A percentile compares a stretch with the other conserved stretches of the same genome.
phyloP scores from a whole-genome alignment of 2,113 vertebrate genomes.

The Leuciscus idus region DNA sequence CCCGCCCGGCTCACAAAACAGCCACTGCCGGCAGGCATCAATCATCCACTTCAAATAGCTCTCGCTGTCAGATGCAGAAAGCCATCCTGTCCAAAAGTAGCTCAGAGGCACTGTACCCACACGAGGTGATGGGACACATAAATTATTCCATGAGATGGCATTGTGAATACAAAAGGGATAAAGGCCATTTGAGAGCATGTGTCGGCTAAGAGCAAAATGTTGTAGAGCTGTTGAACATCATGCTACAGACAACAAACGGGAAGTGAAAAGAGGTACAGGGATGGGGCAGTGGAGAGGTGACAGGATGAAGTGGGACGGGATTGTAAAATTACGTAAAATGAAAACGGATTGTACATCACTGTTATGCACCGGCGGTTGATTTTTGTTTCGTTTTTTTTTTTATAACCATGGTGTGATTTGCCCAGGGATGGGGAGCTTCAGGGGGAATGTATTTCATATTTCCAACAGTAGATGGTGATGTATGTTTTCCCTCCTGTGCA shows the following conservation, averaged over 20 bases:
- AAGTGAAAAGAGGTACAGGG: not conserved
- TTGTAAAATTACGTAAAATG: not conserved
- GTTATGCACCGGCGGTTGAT: not conserved
- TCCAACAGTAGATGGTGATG: not conserved
- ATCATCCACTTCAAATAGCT: constrained; percentile 41
- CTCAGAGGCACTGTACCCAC: constrained; percentile 35
- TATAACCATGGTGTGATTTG: too few relatives aligned
- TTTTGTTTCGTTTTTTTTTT: not conserved
- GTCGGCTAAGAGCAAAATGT: constrained; percentile 5
- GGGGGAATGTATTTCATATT: not conserved
- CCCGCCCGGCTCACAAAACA: not conserved
- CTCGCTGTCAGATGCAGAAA: constrained; percentile 30
- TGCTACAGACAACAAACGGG: not conserved
- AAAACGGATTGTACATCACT: not conserved
- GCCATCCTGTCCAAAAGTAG: constrained; percentile 30
- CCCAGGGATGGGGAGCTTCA: too few relatives aligned
- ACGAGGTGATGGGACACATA: constrained; percentile 23
- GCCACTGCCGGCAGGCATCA: constrained; percentile 34
- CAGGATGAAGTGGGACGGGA: not conserved
- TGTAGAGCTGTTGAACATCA: not conserved
- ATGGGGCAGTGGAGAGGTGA: not conserved
- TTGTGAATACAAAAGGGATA: constrained; percentile 28
- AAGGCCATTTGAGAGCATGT: constrained; percentile 31
- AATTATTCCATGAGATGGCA: constrained; percentile 22
- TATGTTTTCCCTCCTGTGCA: not conserved